A percentile compares a stretch with the other conserved stretches of the same genome.
Conservation (phyloP, 2,888 invertebrate genomes). For the Zonitis immaculata region DNA sequence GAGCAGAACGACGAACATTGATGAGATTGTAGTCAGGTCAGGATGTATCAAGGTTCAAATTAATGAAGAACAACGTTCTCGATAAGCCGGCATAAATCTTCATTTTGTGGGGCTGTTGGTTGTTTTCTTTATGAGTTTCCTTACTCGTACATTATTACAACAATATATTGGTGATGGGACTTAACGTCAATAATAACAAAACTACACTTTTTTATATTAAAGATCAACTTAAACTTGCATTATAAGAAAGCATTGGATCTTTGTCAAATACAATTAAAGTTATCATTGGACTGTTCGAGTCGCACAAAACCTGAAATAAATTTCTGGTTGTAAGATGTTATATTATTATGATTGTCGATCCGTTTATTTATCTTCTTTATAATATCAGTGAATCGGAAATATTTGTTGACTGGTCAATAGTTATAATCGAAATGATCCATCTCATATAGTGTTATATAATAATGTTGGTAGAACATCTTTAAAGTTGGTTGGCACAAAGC, state of each 20-base stretch:
- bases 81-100: slow-evolving; percentile 31
- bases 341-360: too few species aligned
- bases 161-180: neutral
- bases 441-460: neutral
- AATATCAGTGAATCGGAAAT: neutral
- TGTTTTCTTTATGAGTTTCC: slow-evolving; percentile 5
- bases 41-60: slow-evolving; percentile 25
- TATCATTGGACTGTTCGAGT: too few species aligned
- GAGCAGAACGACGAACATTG: slow-evolving; percentile 6
- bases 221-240: too few species aligned
- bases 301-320: too few species aligned
- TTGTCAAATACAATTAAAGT: too few species aligned
- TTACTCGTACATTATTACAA: neutral
- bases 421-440: too few species aligned
- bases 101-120: slow-evolving; percentile 24
- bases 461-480: slow-evolving; percentile 3
- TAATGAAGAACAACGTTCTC: slow-evolving; percentile 30
- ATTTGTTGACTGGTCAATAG: neutral
- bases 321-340: too few species aligned
- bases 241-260: too few species aligned
- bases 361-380: too few species aligned
- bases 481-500: slow-evolving; percentile 16
- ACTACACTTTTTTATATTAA: too few species aligned
- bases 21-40: slow-evolving; percentile 18
- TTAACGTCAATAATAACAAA: neutral